These are phyloP conservation scores for Ailuropoda melanoleuca DNA, from an alignment of 2,113 vertebrate genomes.

Conservation along the genomic window DNA sequence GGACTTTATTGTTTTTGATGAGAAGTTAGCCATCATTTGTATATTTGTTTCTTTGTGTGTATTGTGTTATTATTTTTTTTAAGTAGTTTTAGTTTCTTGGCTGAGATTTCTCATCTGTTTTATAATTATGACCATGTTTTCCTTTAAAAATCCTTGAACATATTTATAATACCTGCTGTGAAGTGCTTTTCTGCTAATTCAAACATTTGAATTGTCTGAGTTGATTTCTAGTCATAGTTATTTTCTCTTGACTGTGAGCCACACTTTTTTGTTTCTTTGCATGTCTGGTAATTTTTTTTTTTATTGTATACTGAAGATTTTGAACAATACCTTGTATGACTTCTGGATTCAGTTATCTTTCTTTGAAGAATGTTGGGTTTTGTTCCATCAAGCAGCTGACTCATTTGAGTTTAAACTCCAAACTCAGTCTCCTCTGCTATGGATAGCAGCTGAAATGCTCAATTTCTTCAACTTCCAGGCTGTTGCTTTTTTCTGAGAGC, in stretches of 20 bases:
- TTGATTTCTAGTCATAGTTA: neutral
- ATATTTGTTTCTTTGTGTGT: neutral
- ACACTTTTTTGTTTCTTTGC: neutral
- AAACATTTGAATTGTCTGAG: neutral
- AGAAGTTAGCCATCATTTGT: neutral
- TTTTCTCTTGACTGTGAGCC: neutral
- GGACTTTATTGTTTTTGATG: neutral
- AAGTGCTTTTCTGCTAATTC: neutral
- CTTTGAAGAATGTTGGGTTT: neutral
- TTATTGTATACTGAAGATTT: neutral
- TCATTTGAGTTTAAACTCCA: neutral
- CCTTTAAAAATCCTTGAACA: conserved; percentile 32
- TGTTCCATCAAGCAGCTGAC: neutral
- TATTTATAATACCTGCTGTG: neutral
- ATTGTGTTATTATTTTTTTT: neutral
- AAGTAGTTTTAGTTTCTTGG: neutral
- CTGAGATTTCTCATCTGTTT: neutral
- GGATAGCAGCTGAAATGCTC: neutral
- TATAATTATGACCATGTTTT: neutral
- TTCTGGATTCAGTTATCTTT: neutral
- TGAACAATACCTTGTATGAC: neutral
- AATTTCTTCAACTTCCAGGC: neutral
- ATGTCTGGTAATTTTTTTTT: neutral
- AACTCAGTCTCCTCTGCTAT: neutral
- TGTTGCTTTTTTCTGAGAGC: neutral